phyloP scores from a whole-genome alignment of 1,140 invertebrate species.

The Listronotus bonariensis region DNA sequence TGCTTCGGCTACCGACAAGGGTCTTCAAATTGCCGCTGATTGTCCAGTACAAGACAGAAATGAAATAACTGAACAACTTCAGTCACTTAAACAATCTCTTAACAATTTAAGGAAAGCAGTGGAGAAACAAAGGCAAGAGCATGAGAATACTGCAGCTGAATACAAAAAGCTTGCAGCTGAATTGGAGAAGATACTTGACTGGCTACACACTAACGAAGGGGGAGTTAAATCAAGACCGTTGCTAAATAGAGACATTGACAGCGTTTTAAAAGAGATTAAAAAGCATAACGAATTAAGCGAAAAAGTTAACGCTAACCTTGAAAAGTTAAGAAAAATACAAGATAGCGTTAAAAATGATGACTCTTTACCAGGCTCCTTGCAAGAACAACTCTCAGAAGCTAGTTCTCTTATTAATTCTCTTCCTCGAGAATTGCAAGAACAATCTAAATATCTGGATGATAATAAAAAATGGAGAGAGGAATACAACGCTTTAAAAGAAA shows the following conservation, averaged over 20 bases:
- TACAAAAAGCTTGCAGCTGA: constrained; percentile 80
- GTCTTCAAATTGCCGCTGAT: constrained; percentile 87
- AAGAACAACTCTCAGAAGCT: constrained; percentile 83
- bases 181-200: constrained; percentile 79
- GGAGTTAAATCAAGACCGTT: constrained; percentile 80
- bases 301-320: constrained; percentile 73
- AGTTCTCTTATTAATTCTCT: constrained; percentile 75
- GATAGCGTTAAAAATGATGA: constrained; percentile 74
- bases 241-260: constrained; percentile 75
- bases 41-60: constrained; percentile 84
- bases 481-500: constrained; percentile 72
- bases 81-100: constrained; percentile 83
- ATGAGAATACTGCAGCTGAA: constrained; percentile 85
- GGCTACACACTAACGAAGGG: constrained; percentile 84
- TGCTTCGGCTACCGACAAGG: constrained; percentile 86
- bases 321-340: constrained; percentile 70
- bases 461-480: constrained; percentile 79
- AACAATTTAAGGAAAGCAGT: constrained; percentile 78
- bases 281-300: constrained; percentile 75
- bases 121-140: constrained; percentile 82
- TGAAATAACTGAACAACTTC: constrained; percentile 83
- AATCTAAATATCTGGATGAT: constrained; percentile 76
- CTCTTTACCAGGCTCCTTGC: constrained; percentile 74
- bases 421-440: constrained; percentile 78
- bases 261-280: constrained; percentile 79